Base-by-base conservation (phyloP, 2,888 invertebrate genomes). In the Himalopsyche anomala region DNA sequence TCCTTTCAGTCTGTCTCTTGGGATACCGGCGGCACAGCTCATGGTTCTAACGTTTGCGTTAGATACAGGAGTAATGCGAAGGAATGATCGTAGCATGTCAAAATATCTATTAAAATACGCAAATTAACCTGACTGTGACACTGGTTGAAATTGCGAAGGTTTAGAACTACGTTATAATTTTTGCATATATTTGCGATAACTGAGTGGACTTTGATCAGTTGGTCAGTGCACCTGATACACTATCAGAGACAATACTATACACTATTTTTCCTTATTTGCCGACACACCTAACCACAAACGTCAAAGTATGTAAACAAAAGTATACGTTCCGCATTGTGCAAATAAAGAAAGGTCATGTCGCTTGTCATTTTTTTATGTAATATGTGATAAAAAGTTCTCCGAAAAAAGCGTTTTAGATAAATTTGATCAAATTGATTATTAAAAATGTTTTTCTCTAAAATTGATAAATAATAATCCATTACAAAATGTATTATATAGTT, bases 1-100 rank as follows among this genome's bases (percentile, higher is more conserved):
- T 84, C 96, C 97, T 89, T 94, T 93, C 86, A 96, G 91, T 89
- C 95, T 86, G 2, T 88, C 87, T 40, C 69, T 84, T 11, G 87
- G 87, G 45, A 88, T 88, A 42, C 84, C 84, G 12, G 86, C 86
- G 6, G 88, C 38, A 81, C 83, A 86, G 54, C 88, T 87, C 88
- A 87, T 87, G 17, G 84, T 81, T 85, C 88, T 85, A 40, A 51
- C 15, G 36, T 69, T 69, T 62, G 9, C 45, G 36, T 15, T 45
- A 36, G 79, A 17, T 15, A 55, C 54, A 11, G 74, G 74, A 12
- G 38, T 36, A 38, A 28, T 45, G 19, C 45, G 42, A 80, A 80
- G 40, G 80, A 80, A 28, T n/a, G 80, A 80, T 42, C 80, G 80
- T 45, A 80, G 11, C 80, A 80, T 80, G 4, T 80, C 51, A 15